phyloP scores from a whole-genome alignment of 2,888 invertebrate species.

The Asteroscopus sphinx region DNA sequence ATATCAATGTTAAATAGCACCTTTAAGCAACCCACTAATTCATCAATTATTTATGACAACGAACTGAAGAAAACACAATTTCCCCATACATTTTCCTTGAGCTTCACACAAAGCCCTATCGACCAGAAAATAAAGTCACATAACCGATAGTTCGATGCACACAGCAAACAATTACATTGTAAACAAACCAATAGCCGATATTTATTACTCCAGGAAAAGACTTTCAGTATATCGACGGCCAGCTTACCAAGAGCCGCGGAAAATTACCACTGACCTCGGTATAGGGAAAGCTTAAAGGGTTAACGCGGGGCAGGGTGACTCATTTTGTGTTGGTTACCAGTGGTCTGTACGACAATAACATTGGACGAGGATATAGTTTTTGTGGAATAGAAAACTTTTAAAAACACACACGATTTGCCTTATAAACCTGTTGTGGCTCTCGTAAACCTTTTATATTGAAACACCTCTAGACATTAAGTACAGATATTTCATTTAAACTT shows the following conservation, averaged over 20 bases:
- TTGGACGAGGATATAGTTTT: conserved; percentile 57
- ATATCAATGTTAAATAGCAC: too few relatives aligned
- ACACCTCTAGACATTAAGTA: too few relatives aligned
- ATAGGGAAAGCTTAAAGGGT: conserved; percentile 32
- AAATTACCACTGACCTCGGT: conserved; percentile 39
- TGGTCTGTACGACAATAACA: conserved; percentile 68
- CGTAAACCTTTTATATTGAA: too few relatives aligned
- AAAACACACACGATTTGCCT: neutral
- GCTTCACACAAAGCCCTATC: neutral
- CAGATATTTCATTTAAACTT: too few relatives aligned
- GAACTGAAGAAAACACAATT: neutral
- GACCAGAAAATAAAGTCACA: conserved; percentile 1
- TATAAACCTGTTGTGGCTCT: too few relatives aligned
- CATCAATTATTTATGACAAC: neutral
- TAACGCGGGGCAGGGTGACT: conserved; percentile 45
- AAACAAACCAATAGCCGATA: conserved; percentile 61
- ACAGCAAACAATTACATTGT: conserved; percentile 44
- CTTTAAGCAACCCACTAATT: too few relatives aligned
- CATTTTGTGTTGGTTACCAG: conserved; percentile 57
- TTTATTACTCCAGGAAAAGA: conserved; percentile 56
- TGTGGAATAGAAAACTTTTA: conserved; percentile 47
- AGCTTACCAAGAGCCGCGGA: conserved; percentile 46
- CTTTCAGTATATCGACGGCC: conserved; percentile 51
- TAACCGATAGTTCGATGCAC: conserved; percentile 36
- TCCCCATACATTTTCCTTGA: conserved; percentile 1